phyloP scores from a whole-genome alignment of 2,797 vertebrate species.

The Lacerta viridis region DNA sequence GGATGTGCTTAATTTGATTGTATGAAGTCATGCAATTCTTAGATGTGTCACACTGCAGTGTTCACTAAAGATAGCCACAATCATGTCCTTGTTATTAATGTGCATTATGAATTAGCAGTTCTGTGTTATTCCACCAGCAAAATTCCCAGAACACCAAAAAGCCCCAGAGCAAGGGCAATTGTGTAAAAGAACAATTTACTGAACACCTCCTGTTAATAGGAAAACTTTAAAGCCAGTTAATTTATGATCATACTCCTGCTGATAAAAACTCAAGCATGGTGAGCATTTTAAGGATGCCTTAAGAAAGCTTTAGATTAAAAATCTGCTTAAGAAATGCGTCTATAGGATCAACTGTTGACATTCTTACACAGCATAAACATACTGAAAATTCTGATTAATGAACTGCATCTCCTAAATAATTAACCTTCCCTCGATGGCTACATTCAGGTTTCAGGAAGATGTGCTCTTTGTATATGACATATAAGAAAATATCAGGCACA shows the following conservation, averaged over 20 bases:
- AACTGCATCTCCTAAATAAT: conserved; percentile 76
- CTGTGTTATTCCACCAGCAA: conserved; percentile 49
- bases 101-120: conserved; percentile 58
- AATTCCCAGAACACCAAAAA: conserved; percentile 50
- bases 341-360: conserved; percentile 53
- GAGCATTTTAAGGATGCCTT: conserved; percentile 36
- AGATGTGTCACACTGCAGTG: conserved; percentile 38
- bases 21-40: conserved; percentile 39
- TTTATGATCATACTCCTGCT: conserved; percentile 50
- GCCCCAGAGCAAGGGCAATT: conserved; percentile 26
- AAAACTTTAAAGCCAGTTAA: conserved; percentile 44
- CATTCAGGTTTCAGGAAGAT: conserved; percentile 54
- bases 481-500: conserved; percentile 60
- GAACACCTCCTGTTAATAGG: conserved; percentile 38
- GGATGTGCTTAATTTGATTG: conserved; percentile 53
- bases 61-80: conserved; percentile 57
- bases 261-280: conserved; percentile 35
- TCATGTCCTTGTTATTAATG: conserved; percentile 68
- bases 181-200: conserved; percentile 42
- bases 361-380: conserved; percentile 52
- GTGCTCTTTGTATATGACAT: conserved; percentile 65
- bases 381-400: conserved; percentile 63
- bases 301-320: conserved; percentile 53
- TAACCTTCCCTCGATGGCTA: conserved; percentile 71
- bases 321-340: background rate